A percentile compares a stretch with the other conserved stretches of the same genome.
Evolutionary conservation across 2,888 invertebrate species (phyloP).

Genomic region (Dynastes hyllus): DNA sequence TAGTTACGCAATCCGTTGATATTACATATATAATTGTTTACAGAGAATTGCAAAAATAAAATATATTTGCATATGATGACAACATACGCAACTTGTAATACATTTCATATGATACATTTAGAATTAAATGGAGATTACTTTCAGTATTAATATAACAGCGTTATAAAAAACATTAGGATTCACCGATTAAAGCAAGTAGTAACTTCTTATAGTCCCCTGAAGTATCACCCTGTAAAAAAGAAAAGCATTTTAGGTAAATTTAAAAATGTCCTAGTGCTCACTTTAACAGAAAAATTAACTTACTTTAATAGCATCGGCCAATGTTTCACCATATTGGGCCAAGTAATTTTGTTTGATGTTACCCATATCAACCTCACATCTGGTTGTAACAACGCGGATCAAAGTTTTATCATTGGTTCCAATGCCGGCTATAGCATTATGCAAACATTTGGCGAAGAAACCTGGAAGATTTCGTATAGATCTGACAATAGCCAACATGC

Average conservation of each 20-base stretch:
- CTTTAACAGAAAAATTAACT: background rate
- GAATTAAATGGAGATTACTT: no score
- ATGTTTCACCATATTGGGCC: constrained; percentile 81
- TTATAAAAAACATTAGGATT: constrained; percentile 30
- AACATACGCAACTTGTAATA: background rate
- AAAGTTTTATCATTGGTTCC: constrained; percentile 92
- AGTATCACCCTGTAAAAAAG: constrained; percentile 82
- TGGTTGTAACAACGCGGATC: constrained; percentile 88
- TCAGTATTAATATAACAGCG: no score
- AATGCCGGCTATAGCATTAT: constrained; percentile 91
- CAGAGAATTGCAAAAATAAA: background rate
- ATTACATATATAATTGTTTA: background rate
- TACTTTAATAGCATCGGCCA: constrained; percentile 88
- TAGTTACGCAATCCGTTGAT: background rate
- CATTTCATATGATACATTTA: no score
- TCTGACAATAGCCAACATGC: constrained; percentile 86
- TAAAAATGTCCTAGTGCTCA: constrained; percentile 11
- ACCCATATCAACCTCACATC: constrained; percentile 88
- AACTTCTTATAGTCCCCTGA: constrained; percentile 92
- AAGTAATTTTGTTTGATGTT: constrained; percentile 89
- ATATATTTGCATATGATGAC: background rate
- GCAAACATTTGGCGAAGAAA: constrained; percentile 90
- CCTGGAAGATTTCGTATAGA: constrained; percentile 85
- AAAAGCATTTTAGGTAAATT: constrained; percentile 48
- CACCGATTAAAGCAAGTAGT: constrained; percentile 79